Evolutionary conservation across 2,797 vertebrate genomes (phyloP).

Genomic region (Centroberyx gerrardi): DNA sequence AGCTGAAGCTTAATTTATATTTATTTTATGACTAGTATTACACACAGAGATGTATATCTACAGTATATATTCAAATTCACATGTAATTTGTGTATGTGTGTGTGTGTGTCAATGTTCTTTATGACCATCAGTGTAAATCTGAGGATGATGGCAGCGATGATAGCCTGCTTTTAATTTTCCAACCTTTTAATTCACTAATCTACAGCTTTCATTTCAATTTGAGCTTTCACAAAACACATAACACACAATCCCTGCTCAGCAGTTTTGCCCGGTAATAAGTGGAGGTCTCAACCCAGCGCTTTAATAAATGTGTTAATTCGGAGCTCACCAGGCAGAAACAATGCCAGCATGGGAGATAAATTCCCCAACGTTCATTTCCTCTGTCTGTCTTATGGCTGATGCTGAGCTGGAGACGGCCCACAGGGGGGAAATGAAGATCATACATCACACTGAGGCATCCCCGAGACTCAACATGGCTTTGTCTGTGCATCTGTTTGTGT

Average conservation of each 20-base stretch:
- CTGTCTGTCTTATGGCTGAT: constrained; percentile 73
- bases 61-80: too few species aligned
- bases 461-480: constrained; percentile 56
- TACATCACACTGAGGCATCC: constrained; percentile 79
- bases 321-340: constrained; percentile 80
- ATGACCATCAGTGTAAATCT: constrained; percentile 47
- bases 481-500: constrained; percentile 59
- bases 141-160: constrained; percentile 44
- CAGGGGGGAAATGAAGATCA: constrained; percentile 76
- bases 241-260: constrained; percentile 67
- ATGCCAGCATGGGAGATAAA: constrained; percentile 81
- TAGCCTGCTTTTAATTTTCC: constrained; percentile 60
- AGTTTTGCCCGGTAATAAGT: constrained; percentile 76
- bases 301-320: constrained; percentile 88
- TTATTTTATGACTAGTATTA: too few species aligned
- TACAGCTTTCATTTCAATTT: constrained; percentile 77
- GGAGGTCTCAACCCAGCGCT: constrained; percentile 80
- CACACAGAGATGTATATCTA: too few species aligned
- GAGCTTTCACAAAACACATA: constrained; percentile 53
- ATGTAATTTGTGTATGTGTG: background rate
- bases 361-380: constrained; percentile 81
- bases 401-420: constrained; percentile 71
- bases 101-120: constrained; percentile 1
- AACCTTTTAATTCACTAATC: constrained; percentile 80
- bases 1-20: background rate